Base-by-base conservation (phyloP, 1,140 invertebrate genomes). In the Sarcophaga bullata region DNA sequence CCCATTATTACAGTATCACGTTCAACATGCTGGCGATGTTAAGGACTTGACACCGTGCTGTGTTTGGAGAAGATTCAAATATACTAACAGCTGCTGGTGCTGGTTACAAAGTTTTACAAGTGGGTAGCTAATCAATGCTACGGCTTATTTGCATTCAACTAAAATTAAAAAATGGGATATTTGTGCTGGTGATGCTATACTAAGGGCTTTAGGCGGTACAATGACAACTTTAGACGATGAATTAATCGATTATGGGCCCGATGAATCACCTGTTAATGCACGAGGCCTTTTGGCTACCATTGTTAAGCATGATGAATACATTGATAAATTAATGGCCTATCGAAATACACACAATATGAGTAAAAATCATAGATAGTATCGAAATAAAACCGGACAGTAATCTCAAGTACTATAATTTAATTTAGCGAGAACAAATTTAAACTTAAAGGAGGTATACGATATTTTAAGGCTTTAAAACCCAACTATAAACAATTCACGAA, bases 121-220 rank as follows among this genome's bases (percentile, higher is more conserved):
- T 99, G 13, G n/a, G 93, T 96, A 0, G 94, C 94, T 86, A 95
- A 95, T 37, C n/a, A 95, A 95, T 85, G 96, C 94, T 3, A 95
- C 97, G 87, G 94, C 96, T 0, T 99, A 99, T 88, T 90, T 99
- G 10, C 98, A 99, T 88, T 94, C 93, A 5, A 99, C 97, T 8
- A 91, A 93, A 17, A 99, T 99, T 19, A 99, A 99, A 88, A 99
- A 99, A 90, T 99, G 98, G 98, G 98, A 99, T 88, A 94, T 99
- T 81, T 99, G 98, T 92, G 97, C 98, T 48, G 97, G 97, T 47
- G 95, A 99, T 91, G 98, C 98, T 0, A 95, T 99, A 82, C 91
- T 99, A 37, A 94, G 92, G 50, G 90, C 93, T 3, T 84, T 93
- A 0, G 91, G 92, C 78, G 94, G 94, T 58, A 91, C 91, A 86